Evolutionary conservation across 2,888 invertebrate genomes (phyloP), one percentile per base, ranked within the genome.

Genomic region (Copidosoma aretas): DNA sequence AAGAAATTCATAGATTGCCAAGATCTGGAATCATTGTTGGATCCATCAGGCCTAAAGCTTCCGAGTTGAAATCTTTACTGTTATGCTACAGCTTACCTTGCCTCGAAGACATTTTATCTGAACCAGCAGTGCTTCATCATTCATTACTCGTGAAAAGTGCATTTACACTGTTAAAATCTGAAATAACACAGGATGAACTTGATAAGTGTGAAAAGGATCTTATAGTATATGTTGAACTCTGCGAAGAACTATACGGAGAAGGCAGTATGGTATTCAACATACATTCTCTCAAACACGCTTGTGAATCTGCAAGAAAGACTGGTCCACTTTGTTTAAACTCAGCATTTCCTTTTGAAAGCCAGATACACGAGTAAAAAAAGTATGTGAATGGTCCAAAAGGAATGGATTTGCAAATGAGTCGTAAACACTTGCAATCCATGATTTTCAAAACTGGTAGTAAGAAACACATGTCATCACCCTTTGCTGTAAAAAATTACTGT

Each of bases 131-230:
- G 8, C 19, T 46, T 10, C 63, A 68, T 53, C 64, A 64, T 53
- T 19, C 43, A 14, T 49, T 64, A 46, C 46, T 64, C 19, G 41
- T 53, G 39, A 64, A 56, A 41, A 46, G 64, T 64, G 51, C 67
- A 32, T 32, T 70, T 49, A 67, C 12, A 15, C 65, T 72, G n/a
- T 63, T 70, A 10, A 60, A 62, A 21, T 43, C 41, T 5, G 62
- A 70, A n/a, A 73, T 75, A n/a, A 52, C 70, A 24, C 61, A 71
- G 52, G 63, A 58, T 22, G 66, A 72, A 62, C 56, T 73, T 43
- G 14, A 53, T 32, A 5, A 68, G 59, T 73, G 73, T 57, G 73
- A 74, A 67, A 59, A 64, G 10, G 56, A 73, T 56, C 24, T 73
- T 0, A 32, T 68, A 12, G 32, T 68, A 63, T 75, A 72, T 64